phyloP scores from a whole-genome alignment of 2,113 vertebrate species.

The Siniperca chuatsi region DNA sequence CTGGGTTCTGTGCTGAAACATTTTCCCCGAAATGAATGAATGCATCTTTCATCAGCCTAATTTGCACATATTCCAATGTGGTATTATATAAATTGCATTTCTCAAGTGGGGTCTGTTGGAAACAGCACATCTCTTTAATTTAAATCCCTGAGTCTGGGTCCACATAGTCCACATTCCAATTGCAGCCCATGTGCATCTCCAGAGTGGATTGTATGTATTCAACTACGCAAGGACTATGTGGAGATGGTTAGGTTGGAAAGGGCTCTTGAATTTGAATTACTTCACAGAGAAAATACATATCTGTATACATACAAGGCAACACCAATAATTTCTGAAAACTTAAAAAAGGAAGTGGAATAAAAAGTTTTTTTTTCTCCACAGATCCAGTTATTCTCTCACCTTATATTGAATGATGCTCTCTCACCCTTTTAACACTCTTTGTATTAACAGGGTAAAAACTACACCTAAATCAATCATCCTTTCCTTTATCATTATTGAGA shows the following conservation, averaged over 20 bases:
- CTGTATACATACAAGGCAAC: neutral
- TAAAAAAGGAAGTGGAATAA: neutral
- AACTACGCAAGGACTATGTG: neutral
- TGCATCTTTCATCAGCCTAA: neutral
- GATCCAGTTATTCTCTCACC: neutral
- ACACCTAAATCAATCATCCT: neutral
- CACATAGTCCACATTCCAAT: neutral
- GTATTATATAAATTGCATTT: neutral
- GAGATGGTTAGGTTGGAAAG: neutral
- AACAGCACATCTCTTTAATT: neutral
- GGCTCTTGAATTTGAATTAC: neutral
- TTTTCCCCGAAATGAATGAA: constrained; percentile 3
- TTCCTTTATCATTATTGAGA: neutral
- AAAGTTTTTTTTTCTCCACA: neutral
- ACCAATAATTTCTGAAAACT: neutral
- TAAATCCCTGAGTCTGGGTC: neutral
- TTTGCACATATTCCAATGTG: constrained; percentile 19
- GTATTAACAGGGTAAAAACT: neutral
- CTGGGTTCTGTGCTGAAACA: neutral
- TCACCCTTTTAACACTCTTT: neutral
- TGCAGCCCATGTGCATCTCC: neutral
- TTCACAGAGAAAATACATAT: neutral
- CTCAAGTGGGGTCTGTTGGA: neutral
- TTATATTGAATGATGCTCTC: neutral
- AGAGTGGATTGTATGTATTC: neutral